Evolutionary conservation across 2,888 invertebrate species (phyloP).

Genomic region (Chrysina gloriosa): DNA sequence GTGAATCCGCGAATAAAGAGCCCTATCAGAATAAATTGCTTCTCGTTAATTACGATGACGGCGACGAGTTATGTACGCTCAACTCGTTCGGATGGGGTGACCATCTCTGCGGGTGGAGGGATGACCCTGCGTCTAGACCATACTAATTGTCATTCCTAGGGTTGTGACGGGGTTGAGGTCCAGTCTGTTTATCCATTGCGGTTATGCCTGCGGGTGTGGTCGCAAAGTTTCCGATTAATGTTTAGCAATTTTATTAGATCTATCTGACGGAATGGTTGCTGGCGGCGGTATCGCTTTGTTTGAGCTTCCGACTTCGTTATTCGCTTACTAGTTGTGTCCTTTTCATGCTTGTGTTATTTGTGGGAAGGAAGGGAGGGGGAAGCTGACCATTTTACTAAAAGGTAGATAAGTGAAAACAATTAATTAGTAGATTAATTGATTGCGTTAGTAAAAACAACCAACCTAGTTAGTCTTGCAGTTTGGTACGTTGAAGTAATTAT

Average conservation of each 20-base stretch:
- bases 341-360: background rate
- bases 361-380: too few species aligned
- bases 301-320: background rate
- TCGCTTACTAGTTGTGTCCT: background rate
- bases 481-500: too few species aligned
- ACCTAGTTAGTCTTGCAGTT: too few species aligned
- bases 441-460: too few species aligned
- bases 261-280: background rate
- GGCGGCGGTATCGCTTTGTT: background rate
- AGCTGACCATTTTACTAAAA: too few species aligned
- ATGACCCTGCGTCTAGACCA: background rate
- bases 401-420: too few species aligned
- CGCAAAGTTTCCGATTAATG: conserved; percentile 5
- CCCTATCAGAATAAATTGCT: background rate
- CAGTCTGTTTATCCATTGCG: background rate
- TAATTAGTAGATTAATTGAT: too few species aligned
- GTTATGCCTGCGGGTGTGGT: background rate
- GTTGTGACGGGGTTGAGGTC: background rate
- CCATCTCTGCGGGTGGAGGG: background rate
- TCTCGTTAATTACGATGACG: background rate
- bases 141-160: background rate
- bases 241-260: background rate
- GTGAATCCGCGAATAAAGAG: background rate
- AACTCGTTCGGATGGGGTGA: background rate
- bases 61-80: background rate